A percentile compares a stretch with the other conserved stretches of the same genome.
Conservation (phyloP, 2,797 vertebrate species). For the Phoxinus dragarum region DNA sequence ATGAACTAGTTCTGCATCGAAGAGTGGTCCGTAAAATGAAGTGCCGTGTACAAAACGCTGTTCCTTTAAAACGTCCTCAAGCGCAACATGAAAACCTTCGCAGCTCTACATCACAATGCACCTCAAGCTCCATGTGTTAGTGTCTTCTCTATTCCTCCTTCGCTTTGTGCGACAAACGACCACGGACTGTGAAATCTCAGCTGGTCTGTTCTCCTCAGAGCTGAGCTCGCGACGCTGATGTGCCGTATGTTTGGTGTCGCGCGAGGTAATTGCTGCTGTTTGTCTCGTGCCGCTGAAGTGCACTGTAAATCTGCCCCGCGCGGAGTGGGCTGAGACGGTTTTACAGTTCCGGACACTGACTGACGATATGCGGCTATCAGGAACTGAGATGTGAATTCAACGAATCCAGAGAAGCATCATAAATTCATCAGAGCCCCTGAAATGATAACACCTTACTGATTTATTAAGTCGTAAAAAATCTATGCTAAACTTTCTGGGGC, state of each 20-base stretch:
- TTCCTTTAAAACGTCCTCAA: constrained; percentile 40
- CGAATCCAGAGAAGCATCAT: constrained; percentile 25
- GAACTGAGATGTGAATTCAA: constrained; percentile 39
- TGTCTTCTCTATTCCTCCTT: neutral
- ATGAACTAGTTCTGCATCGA: neutral
- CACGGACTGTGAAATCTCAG: neutral
- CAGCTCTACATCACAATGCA: constrained; percentile 21
- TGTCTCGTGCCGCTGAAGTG: constrained; percentile 52
- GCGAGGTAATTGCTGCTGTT: constrained; percentile 54
- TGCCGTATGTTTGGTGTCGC: constrained; percentile 28
- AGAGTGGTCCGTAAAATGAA: neutral
- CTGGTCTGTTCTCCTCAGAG: constrained; percentile 5
- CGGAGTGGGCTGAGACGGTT: constrained; percentile 33
- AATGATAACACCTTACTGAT: neutral
- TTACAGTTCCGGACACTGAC: constrained; percentile 48
- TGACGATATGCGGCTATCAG: constrained; percentile 36
- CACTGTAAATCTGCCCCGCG: constrained; percentile 46
- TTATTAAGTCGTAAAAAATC: neutral
- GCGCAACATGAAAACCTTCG: constrained; percentile 11
- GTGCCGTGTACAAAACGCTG: neutral
- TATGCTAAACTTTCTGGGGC: neutral
- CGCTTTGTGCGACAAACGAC: neutral
- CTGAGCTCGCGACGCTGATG: constrained; percentile 19
- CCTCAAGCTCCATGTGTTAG: constrained; percentile 7
- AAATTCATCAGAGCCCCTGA: constrained; percentile 4